Evolutionary conservation across 1,140 invertebrate species (phyloP).

Genomic region (Eciton burchellii): DNA sequence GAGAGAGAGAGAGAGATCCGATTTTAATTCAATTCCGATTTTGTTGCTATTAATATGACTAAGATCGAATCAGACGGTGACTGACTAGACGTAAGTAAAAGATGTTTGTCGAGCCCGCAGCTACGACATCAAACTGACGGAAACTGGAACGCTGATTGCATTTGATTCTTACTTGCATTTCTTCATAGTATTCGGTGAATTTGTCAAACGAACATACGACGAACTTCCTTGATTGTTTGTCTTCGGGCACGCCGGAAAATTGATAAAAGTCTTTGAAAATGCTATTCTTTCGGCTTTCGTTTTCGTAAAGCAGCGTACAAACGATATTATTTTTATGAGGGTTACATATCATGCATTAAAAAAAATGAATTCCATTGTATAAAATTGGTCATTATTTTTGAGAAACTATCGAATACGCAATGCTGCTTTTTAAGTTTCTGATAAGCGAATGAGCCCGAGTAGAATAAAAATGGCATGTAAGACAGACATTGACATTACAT

Average conservation of each 20-base stretch:
- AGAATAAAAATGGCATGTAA: too few relatives aligned
- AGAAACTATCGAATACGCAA: not conserved
- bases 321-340: constrained; percentile 14
- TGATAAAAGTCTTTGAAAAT: constrained; percentile 7
- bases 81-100: constrained; percentile 5
- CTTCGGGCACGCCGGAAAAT: constrained; percentile 38
- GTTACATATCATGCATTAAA: not conserved
- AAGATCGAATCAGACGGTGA: not conserved
- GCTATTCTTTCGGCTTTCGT: not conserved
- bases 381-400: constrained; percentile 3
- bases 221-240: constrained; percentile 63
- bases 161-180: constrained; percentile 61
- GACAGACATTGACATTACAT: too few relatives aligned
- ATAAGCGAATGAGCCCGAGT: too few relatives aligned
- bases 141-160: constrained; percentile 49
- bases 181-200: constrained; percentile 41
- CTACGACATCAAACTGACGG: constrained; percentile 59
- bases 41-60: not conserved
- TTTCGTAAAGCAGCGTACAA: not conserved
- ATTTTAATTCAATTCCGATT: constrained; percentile 1
- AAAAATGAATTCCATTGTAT: too few relatives aligned
- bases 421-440: too few relatives aligned
- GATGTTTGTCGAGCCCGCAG: constrained; percentile 63
- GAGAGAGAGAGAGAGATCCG: too few relatives aligned
- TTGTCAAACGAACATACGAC: constrained; percentile 52